Evolutionary conservation across 2,888 invertebrate genomes (phyloP).

Genomic region (Alitta virens): DNA sequence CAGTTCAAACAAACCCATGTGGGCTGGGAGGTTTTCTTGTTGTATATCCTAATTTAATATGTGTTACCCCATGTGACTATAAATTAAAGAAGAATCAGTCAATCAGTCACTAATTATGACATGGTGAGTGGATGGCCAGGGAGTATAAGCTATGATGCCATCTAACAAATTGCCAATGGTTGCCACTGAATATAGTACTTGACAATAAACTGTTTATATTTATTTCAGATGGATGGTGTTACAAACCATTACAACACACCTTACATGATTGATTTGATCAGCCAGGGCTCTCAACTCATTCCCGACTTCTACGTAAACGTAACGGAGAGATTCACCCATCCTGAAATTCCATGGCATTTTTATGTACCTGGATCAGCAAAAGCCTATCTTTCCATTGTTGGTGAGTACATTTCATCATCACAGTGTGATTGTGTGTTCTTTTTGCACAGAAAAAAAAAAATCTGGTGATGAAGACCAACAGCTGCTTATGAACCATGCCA

Average conservation of each 20-base stretch:
- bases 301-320: constrained; percentile 95
- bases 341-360: constrained; percentile 84
- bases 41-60: too few species aligned
- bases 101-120: too few species aligned
- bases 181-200: too few species aligned
- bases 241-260: constrained; percentile 90
- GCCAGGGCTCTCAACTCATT: constrained; percentile 72
- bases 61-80: too few species aligned
- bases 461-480: too few species aligned
- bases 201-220: not conserved
- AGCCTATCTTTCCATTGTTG: constrained; percentile 61
- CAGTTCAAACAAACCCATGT: too few species aligned
- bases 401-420: constrained; percentile 41
- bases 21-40: too few species aligned
- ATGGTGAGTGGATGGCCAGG: too few species aligned
- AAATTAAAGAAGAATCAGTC: too few species aligned
- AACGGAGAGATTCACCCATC: constrained; percentile 85
- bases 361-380: constrained; percentile 91
- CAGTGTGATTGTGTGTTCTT: not conserved
- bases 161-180: too few species aligned
- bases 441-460: not conserved
- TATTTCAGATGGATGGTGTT: constrained; percentile 69
- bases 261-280: constrained; percentile 85
- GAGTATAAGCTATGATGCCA: too few species aligned
- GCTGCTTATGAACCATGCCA: too few species aligned